Evolutionary conservation across 1,140 invertebrate genomes (phyloP).

Genomic region (Philotrypesis tridentata): DNA sequence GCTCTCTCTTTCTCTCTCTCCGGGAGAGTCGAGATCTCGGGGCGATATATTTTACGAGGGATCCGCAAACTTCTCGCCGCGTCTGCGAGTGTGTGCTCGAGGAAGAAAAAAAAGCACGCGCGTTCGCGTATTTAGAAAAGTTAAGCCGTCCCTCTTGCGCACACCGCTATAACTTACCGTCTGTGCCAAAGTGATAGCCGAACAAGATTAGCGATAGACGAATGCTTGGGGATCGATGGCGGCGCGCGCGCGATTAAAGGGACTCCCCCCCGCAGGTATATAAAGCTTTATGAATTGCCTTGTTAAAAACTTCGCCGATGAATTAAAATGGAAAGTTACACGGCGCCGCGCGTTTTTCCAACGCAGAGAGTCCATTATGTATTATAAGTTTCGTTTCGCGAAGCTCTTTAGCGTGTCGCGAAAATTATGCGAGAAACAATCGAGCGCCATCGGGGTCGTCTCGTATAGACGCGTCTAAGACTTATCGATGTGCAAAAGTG

Average conservation of each 20-base stretch:
- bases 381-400: background rate
- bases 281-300: background rate
- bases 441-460: no score
- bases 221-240: background rate
- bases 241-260: background rate
- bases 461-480: no score
- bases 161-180: background rate
- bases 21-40: background rate
- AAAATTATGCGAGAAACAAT: no score
- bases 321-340: background rate
- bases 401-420: background rate
- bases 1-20: no score
- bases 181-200: background rate
- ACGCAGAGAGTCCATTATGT: no score
- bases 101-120: background rate
- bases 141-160: background rate
- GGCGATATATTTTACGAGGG: background rate
- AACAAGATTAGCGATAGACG: background rate
- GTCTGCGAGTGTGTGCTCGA: background rate
- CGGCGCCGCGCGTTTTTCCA: no score
- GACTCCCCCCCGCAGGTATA: no score
- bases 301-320: background rate
- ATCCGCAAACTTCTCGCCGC: background rate
- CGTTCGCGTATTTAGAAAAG: background rate
- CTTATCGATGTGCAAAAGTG: background rate